Base-by-base conservation (phyloP, 2,113 vertebrate genomes). In the Triplophysa siluroides region DNA sequence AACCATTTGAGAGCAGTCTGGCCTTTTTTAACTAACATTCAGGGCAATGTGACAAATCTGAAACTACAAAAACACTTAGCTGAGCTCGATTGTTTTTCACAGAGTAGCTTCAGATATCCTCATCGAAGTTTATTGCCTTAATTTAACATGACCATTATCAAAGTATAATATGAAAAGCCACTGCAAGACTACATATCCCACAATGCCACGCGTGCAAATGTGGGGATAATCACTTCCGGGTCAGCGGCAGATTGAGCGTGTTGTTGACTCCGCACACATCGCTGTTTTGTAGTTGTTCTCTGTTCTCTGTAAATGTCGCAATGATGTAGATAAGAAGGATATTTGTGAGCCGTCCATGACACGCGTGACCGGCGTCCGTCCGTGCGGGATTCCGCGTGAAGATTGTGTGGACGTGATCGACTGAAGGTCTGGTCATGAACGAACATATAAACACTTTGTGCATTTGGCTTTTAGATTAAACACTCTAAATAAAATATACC, bases 361-460 rank as follows among this genome's bases (percentile, higher is more conserved):
- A 79, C 24, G 73, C 38, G 23, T 77, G 29, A 50, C 75, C 60
- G 52, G 45, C 56, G 14, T 83, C 78, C 84, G 80, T 80, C 43
- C 65, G n/a, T 70, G 69, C 56, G 45, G 71, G 56, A 63, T 76
- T 74, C 78, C 16, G 66, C 77, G 76, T 79, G 77, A 52, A 68
- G 58, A 62, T 64, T 71, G 50, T 26, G 71, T 60, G 77, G 65
- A 50, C 38, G 56, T 72, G 60, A 79, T 43, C 52, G 56, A 16
- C 74, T 71, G 74, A 64, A n/a, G 45, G 73, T 75, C 16, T 23
- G 38, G 11, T 19, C 14, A 72, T 72, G 54, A 72, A 72, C 43
- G 10, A 43, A 43, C 41, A 43, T 43, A 10, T 43, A 43, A 43
- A 43, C 41, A 43, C 8, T 43, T 43, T 72, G 26, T 58, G 69